Conservation (phyloP, 2,888 invertebrate species). For the Mactromeris polynyma region DNA sequence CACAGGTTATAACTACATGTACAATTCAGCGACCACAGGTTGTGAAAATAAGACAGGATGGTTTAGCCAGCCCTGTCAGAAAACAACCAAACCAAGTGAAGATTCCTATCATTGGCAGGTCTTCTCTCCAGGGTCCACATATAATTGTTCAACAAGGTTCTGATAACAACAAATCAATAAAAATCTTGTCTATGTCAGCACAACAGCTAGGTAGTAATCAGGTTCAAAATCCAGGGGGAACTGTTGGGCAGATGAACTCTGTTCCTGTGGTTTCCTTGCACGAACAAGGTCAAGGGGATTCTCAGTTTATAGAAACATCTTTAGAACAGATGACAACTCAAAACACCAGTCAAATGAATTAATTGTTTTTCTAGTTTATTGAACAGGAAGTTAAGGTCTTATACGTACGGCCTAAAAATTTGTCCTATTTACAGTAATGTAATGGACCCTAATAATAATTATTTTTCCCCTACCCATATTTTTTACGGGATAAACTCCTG, state of each 20-base stretch:
- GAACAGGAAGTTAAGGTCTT: too few relatives aligned
- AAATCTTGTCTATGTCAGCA: constrained; percentile 17
- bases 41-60: background rate
- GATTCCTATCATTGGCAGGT: constrained; percentile 18
- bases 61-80: background rate
- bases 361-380: too few relatives aligned
- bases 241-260: background rate
- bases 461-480: too few relatives aligned
- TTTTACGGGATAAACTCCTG: too few relatives aligned
- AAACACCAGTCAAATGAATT: background rate
- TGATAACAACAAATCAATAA: constrained; percentile 23
- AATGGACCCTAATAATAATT: too few relatives aligned
- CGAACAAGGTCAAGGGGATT: background rate
- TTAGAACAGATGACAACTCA: background rate
- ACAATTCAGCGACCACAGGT: background rate
- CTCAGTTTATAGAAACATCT: background rate
- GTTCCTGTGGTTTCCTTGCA: background rate
- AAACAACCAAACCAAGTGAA: background rate
- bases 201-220: background rate
- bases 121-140: background rate
- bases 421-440: too few relatives aligned
- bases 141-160: constrained; percentile 31
- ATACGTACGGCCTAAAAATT: too few relatives aligned
- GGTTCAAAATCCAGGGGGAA: background rate
- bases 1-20: background rate